Percentiles rank a stretch among this genome's conserved stretches.
phyloP scores from a whole-genome alignment of 2,888 invertebrate genomes.

The Pammene fasciana region DNA sequence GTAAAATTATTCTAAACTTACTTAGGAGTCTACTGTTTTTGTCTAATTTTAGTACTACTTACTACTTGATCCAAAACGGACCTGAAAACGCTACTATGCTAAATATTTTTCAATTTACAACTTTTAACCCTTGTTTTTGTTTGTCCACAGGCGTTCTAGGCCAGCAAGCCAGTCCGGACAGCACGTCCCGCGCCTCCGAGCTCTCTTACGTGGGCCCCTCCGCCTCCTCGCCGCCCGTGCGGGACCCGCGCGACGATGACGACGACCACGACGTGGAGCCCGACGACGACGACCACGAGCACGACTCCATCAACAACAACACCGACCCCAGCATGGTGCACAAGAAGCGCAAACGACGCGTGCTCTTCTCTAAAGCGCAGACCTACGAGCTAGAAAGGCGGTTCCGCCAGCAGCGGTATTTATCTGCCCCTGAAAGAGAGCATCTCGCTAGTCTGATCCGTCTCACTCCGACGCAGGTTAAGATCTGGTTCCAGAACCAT shows the following conservation, averaged over 20 bases:
- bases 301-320: slow-evolving; percentile 68
- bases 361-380: slow-evolving; percentile 98
- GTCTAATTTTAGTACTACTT: no score
- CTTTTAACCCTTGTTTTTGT: slow-evolving; percentile 41
- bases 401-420: slow-evolving; percentile 97
- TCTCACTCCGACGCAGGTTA: slow-evolving; percentile 98
- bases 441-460: slow-evolving; percentile 97
- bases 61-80: no score
- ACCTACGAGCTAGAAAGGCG: slow-evolving; percentile 97
- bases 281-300: slow-evolving; percentile 83
- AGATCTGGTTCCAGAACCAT: slow-evolving; percentile 99
- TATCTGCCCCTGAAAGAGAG: slow-evolving; percentile 98
- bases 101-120: no score
- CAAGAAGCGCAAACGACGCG: slow-evolving; percentile 97
- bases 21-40: background rate
- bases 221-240: slow-evolving; percentile 67
- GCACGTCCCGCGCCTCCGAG: slow-evolving; percentile 93
- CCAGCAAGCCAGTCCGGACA: slow-evolving; percentile 92
- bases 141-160: slow-evolving; percentile 79
- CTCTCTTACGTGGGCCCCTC: slow-evolving; percentile 82
- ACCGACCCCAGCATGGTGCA: slow-evolving; percentile 81
- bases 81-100: no score
- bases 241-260: slow-evolving; percentile 64
- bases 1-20: no score
- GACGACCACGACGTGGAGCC: slow-evolving; percentile 73